phyloP scores from a whole-genome alignment of 2,888 invertebrate species.

The Limnephilus marmoratus region DNA sequence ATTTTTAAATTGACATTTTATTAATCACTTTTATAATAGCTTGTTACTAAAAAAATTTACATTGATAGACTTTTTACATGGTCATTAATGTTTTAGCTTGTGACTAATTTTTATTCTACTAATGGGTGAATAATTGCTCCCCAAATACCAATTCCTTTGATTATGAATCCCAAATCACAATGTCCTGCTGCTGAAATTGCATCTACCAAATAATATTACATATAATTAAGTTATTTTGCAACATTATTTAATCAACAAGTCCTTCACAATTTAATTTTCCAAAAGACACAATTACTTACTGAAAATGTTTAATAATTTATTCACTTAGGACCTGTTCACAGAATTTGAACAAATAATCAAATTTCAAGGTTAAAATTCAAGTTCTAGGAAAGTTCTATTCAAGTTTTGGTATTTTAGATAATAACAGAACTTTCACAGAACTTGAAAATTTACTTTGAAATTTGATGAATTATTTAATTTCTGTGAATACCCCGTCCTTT shows the following conservation, averaged over 20 bases:
- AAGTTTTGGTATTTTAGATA: too few relatives aligned
- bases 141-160: background rate
- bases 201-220: background rate
- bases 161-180: conserved; percentile 20
- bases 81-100: background rate
- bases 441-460: too few relatives aligned
- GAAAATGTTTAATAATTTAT: background rate
- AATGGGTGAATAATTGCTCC: background rate
- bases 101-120: background rate
- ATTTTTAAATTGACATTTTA: background rate
- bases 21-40: background rate
- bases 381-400: too few relatives aligned
- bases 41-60: background rate
- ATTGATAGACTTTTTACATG: background rate
- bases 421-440: too few relatives aligned
- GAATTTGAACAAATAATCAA: too few relatives aligned
- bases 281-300: background rate
- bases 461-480: too few relatives aligned
- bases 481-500: background rate
- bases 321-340: background rate
- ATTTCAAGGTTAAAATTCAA: too few relatives aligned
- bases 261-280: background rate
- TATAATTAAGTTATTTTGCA: conserved; percentile 26
- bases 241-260: background rate
- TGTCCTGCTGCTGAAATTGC: conserved; percentile 35